Evolutionary conservation across 92 coral and sea anemone genomes (phyloP), one percentile per base, ranked within the genome.

Genomic region (Siderastrea radians): DNA sequence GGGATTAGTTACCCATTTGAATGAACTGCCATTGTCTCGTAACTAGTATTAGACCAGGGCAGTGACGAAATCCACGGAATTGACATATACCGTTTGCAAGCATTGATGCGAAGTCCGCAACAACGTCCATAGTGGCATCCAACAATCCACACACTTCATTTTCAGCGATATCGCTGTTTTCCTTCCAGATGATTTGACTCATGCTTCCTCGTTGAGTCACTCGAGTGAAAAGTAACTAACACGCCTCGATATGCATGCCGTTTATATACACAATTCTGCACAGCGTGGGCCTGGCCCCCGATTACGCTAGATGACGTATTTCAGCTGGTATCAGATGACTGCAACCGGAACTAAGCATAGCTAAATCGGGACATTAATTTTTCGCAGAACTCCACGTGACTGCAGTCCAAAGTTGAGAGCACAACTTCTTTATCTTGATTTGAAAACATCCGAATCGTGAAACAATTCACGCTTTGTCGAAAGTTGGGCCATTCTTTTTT

Each of bases 11-110:
- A n/a, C n/a, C n/a, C n/a, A n/a, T n/a, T n/a, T n/a, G n/a, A n/a
- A n/a, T n/a, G n/a, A n/a, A n/a, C 66, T 13, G 70, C 45, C 8
- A 65, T 45, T 19, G 47, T 26, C 70, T 65, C 70, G 38, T 26
- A 65, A 65, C 43, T 47, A 13, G 19, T 13, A 4, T 14, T 0
- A 61, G 61, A 55, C 61, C 2, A 2, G 61, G 61, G n/a, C 17
- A 61, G 14, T 61, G 66, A 61, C 19, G 16, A 65, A 6, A 70
- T 46, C 53, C 16, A 46, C 8, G 47, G 47, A 51, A 16, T 3
- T 52, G 19, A 48, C 58, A 61, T 26, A 82, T 88, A 89, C 92
- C 92, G 78, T 84, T 83, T 26, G 88, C 92, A 26, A 89, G 84
- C 84, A 76, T 48, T 12, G 77, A 72, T 66, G 89, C 81, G 52